Evolutionary conservation across 1,140 invertebrate species (phyloP).

Genomic region (Rhopalosiphum padi): DNA sequence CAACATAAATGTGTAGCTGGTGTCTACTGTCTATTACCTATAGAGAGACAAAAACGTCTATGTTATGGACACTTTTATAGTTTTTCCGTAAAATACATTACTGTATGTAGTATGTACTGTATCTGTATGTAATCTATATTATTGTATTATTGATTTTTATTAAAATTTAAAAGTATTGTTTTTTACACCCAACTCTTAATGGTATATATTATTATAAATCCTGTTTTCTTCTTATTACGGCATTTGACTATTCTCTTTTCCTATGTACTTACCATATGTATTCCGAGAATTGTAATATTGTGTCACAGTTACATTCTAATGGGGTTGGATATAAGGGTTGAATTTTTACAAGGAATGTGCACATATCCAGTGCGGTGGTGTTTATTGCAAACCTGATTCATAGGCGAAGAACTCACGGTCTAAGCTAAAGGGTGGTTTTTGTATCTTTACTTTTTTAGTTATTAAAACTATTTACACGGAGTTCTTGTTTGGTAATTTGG

Average conservation of each 20-base stretch:
- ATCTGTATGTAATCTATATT: too few species aligned
- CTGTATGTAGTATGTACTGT: neutral
- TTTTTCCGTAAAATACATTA: neutral
- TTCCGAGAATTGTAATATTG: slow-evolving; percentile 17
- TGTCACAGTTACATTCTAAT: neutral
- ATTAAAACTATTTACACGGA: neutral
- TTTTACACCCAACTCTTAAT: neutral
- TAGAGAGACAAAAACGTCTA: neutral
- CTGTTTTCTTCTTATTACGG: neutral
- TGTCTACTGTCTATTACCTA: too few species aligned
- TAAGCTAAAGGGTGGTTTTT: neutral
- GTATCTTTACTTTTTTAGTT: neutral
- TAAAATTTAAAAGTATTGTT: neutral
- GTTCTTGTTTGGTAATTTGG: neutral
- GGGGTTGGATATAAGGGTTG: neutral
- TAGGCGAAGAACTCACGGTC: neutral
- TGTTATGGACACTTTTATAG: neutral
- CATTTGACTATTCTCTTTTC: neutral
- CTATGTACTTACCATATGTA: neutral
- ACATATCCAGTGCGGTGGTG: neutral
- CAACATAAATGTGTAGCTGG: too few species aligned
- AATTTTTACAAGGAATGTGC: neutral
- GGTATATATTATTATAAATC: neutral
- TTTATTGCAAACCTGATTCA: neutral
- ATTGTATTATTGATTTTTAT: neutral